Base-by-base conservation (phyloP, 2,797 vertebrate species). In the Parotocinclus haroldoi region DNA sequence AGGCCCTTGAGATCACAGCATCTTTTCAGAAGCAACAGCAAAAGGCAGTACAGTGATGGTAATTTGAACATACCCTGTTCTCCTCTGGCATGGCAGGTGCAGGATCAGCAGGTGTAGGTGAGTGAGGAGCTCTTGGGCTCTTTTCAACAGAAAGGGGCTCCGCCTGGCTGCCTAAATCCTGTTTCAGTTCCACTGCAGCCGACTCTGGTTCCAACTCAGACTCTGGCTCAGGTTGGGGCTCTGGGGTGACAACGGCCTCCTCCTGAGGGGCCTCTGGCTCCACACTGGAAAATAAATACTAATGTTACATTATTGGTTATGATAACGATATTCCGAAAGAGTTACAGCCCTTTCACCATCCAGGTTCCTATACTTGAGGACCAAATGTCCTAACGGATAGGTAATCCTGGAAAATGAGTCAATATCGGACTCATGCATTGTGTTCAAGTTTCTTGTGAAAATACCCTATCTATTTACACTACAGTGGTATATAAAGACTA, bases 191-290 rank as follows among this genome's bases (percentile, higher is more conserved):
- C 51, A 88, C 89, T 1, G 82, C 89, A 0, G 82, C 84, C 0
- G 71, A 78, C 73, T 96, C 93, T 0, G 80, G 82, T 48, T 97
- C 95, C 0, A 83, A 89, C 51, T 94, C 94, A 0, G 91, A 90
- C 39, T 98, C 95, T 0, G 93, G 91, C 56, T 92, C 91, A 0
- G 85, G 86, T 45, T 92, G 91, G 7, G 88, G 89, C 51, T 93
- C 93, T 3, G 89, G 82, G 42, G 92, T 89, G n/a, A 83, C 84
- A 59, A 84, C 74, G 0, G 82, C 86, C 17, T 96, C 95, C 69
- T 96, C 95, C 51, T 94, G 85, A 0, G 92, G 92, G 42, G 84
- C 92, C 17, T 91, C 88, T 1, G 95, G 89, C 71, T 97, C 96
- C 46, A 94, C 90, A 68, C 94, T 99, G 61, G 11, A 50, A 61